phyloP scores from a whole-genome alignment of 1,140 invertebrate genomes.

The Drosophila funebris region DNA sequence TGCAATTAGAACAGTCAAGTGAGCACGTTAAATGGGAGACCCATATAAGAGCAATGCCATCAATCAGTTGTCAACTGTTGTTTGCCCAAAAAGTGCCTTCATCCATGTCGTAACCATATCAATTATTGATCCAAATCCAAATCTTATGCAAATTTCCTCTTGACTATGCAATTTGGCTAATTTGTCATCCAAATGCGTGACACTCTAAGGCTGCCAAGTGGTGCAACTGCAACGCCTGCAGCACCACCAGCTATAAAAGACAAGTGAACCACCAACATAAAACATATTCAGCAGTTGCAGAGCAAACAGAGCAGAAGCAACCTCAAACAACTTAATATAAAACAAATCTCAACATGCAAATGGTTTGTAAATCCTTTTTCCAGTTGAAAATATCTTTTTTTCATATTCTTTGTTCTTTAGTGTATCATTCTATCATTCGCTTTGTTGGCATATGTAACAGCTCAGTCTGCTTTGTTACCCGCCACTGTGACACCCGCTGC shows the following conservation, averaged over 20 bases:
- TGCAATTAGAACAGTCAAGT: no score
- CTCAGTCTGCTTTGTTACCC: slow-evolving; percentile 14
- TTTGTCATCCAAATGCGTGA: slow-evolving; percentile 51
- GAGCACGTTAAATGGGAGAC: background rate
- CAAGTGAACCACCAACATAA: background rate
- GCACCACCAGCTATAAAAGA: slow-evolving; percentile 48
- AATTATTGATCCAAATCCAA: slow-evolving; percentile 4
- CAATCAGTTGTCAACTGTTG: slow-evolving; percentile 3
- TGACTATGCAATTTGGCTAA: slow-evolving; percentile 44
- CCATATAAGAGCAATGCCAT: background rate
- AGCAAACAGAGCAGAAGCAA: slow-evolving; percentile 4
- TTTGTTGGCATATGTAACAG: slow-evolving; percentile 31
- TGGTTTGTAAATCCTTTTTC: slow-evolving; percentile 10
- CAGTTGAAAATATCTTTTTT: background rate
- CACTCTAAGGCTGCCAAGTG: slow-evolving; percentile 41
- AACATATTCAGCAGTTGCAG: slow-evolving; percentile 33
- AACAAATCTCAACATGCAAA: slow-evolving; percentile 34
- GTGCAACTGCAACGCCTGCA: background rate
- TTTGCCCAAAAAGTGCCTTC: slow-evolving; percentile 1
- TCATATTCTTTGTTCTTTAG: slow-evolving; percentile 1
- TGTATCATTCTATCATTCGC: slow-evolving; percentile 20
- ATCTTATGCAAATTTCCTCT: slow-evolving; percentile 17
- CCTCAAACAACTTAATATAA: background rate
- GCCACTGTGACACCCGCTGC: background rate
- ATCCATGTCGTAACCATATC: slow-evolving; percentile 29